Evolutionary conservation across 2,797 vertebrate species (phyloP), one percentile per base, ranked within the genome.

Genomic region (Tapirus indicus): DNA sequence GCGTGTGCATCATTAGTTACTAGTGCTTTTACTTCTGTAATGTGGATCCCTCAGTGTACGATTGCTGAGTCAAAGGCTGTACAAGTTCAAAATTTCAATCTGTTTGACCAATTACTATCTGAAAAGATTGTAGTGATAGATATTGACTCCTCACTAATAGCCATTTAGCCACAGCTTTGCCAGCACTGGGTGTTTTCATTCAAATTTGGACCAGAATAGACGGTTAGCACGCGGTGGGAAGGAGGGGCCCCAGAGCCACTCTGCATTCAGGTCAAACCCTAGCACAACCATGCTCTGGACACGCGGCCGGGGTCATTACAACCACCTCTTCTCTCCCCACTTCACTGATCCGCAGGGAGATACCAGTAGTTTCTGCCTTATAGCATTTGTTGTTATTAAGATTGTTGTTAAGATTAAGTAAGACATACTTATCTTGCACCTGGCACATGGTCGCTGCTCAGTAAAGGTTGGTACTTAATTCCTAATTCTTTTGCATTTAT

Each of bases 21-120:
- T 20, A 21, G 11, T 54, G 35, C 62, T 83, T 93, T 71, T 88
- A 35, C 54, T 90, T 83, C 82, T 71, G 25, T 35, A 72, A 79
- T 14, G 16, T 47, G 54, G 35, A 85, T 56, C 21, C 21, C 78
- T 11, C 56, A n/a, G 2, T 17, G 35, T 66, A 58, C 29, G 44
- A 2, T 54, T 72, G 64, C 54, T 49, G 54, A 84, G 54, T 71
- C 77, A 71, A 29, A 56, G 54, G 20, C 54, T 84, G 21, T 35
- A 12, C 25, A 5, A 20, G 29, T 56, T 64, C 44, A 64, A 72
- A 87, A 3, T 66, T 56, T 80, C 80, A 62, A 80, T 44, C 66
- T 80, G 1, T 32, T 72, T 74, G 27, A 80, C 88, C 14, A 66
- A 8, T 87, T 64, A 13, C 74, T 54, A 14, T 62, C 35, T 29